phyloP scores from a whole-genome alignment of 2,888 invertebrate species.

The Troides aeacus region DNA sequence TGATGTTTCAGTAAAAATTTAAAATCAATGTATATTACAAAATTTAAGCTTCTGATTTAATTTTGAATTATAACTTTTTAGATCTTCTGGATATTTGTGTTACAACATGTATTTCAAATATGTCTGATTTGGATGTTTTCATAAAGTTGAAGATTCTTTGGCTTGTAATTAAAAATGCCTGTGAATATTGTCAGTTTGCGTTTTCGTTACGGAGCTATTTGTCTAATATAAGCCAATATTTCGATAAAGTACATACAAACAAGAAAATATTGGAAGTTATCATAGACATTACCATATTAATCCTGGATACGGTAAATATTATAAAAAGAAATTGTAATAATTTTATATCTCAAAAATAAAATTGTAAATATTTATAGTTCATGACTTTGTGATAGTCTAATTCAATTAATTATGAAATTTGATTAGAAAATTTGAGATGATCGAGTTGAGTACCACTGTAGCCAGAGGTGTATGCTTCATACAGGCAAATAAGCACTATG shows the following conservation, averaged over 20 bases:
- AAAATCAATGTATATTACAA: no score
- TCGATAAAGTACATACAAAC: slow-evolving; percentile 50
- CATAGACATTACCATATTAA: slow-evolving; percentile 56
- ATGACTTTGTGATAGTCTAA: no score
- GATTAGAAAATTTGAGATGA: no score
- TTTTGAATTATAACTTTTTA: slow-evolving; percentile 38
- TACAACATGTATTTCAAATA: slow-evolving; percentile 47
- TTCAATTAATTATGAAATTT: no score
- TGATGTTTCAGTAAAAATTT: no score
- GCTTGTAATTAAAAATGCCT: slow-evolving; percentile 68
- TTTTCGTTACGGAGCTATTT: slow-evolving; percentile 58
- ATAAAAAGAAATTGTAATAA: slow-evolving; percentile 4
- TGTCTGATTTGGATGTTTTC: slow-evolving; percentile 59
- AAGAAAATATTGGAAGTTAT: slow-evolving; percentile 67
- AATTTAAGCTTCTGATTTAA: no score
- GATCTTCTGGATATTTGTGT: slow-evolving; percentile 63
- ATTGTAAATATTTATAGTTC: no score
- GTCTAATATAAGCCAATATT: slow-evolving; percentile 51
- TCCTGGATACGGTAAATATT: slow-evolving; percentile 59
- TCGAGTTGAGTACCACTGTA: no score
- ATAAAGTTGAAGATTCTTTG: slow-evolving; percentile 66
- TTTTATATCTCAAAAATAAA: background rate
- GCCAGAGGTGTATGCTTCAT: no score
- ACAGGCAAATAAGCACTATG: no score
- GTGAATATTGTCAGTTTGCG: slow-evolving; percentile 60